Base-by-base conservation (phyloP, 2,888 invertebrate species). In the Coenonympha arcania region DNA sequence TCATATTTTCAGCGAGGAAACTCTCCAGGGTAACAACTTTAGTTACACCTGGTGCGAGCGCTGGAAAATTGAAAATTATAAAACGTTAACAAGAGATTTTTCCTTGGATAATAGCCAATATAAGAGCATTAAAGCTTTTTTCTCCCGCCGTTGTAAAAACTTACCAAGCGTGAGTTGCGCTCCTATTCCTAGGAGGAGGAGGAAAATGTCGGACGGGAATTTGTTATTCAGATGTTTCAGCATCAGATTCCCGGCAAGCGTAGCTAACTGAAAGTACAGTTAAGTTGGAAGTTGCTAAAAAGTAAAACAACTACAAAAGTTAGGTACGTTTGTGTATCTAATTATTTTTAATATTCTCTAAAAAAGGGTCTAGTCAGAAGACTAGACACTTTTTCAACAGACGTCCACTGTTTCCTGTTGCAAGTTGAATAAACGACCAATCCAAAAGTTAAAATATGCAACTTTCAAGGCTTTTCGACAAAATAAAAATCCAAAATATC, bases 181-280 rank as follows among this genome's bases (percentile, higher is more conserved):
- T 36, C 87, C 86, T 24, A 88, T 78, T 2, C 87, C 76, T 68
- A 89, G 88, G 0, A 91, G 62, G 8, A 90, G 75, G 24, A 90
- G 61, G 63, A 89, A 91, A 13, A 92, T 60, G 64, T 92, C 91
- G 0, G 92, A 92, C 1, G 90, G 89, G 68, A 92, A 92, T 31
- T 89, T 89, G 80, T 49, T 88, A 74, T 15, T 80, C 68, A 18
- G 33, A 61, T 91, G 88, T 66, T 92, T 92, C 36, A 90, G 74
- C 85, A 90, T 89, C 24, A 92, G 63, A 64, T 92, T 92, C 1
- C 92, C 92, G 43, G 90, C 91, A 51, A 92, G 74, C 0, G 89
- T 88, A 6, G 89, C 91, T 40, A 88, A 79, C 89, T 89, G 65
- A 55, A 71, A 68, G n/a, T n/a, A n/a, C n/a, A n/a, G n/a, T n/a